Conservation (phyloP, 2,797 vertebrate species). For the Trachops cirrhosus region DNA sequence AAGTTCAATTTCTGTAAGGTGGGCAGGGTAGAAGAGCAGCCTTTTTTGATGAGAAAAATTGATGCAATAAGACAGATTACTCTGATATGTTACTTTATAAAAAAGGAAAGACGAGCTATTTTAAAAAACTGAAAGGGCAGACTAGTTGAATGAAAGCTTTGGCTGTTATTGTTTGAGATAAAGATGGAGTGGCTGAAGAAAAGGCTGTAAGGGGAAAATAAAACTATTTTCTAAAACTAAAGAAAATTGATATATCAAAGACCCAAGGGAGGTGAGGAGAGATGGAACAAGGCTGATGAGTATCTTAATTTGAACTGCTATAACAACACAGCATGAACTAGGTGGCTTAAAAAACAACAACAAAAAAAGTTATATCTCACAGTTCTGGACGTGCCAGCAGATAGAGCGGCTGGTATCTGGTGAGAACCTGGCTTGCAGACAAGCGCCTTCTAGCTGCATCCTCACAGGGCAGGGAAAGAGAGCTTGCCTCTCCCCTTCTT, state of each 20-base stretch:
- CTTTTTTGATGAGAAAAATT: not conserved
- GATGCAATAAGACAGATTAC: not conserved
- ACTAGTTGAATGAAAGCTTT: not conserved
- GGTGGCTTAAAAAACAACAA: not conserved
- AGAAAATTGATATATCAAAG: not conserved
- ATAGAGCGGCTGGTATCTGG: not conserved
- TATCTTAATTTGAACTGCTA: not conserved
- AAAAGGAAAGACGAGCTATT: not conserved
- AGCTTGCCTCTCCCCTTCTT: fast-evolving
- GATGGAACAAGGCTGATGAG: not conserved
- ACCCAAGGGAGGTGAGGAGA: not conserved
- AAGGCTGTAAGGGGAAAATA: not conserved
- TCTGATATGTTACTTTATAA: not conserved
- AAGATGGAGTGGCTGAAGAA: not conserved
- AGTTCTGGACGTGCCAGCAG: not conserved
- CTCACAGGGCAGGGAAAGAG: not conserved
- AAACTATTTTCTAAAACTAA: not conserved
- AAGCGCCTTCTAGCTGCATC: not conserved
- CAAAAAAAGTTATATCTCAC: not conserved
- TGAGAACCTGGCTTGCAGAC: not conserved
- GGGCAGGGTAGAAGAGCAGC: not conserved
- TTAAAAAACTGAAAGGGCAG: not conserved
- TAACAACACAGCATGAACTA: not conserved
- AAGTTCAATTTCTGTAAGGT: not conserved
- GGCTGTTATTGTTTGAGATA: not conserved